Percentiles rank a stretch among this genome's conserved stretches.
These are phyloP conservation scores for Diaperis boleti DNA, from an alignment of 2,888 invertebrate species.

Conservation along the genomic window DNA sequence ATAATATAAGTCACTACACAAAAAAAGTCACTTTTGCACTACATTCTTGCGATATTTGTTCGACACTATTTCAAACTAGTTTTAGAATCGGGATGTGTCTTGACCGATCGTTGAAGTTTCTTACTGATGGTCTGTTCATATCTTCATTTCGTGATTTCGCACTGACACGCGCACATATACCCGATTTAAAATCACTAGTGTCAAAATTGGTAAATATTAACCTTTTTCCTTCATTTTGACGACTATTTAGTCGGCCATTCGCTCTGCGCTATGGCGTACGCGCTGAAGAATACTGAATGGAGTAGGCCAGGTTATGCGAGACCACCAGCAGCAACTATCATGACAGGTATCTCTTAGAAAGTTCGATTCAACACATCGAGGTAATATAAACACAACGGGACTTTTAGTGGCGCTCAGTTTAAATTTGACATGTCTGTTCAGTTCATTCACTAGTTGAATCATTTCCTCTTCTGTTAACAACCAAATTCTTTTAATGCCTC, in stretches of 20 bases:
- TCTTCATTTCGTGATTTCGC: constrained; percentile 10
- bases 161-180: background rate
- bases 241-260: constrained; percentile 44
- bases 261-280: constrained; percentile 49
- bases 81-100: constrained; percentile 34
- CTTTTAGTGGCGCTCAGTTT: constrained; percentile 8
- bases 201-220: constrained; percentile 19
- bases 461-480: too few relatives aligned
- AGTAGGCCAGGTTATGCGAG: constrained; percentile 48
- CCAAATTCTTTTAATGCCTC: too few relatives aligned
- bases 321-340: constrained; percentile 43
- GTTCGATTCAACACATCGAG: constrained; percentile 37
- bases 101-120: constrained; percentile 44
- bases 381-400: constrained; percentile 22
- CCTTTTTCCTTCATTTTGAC: constrained; percentile 43
- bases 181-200: background rate
- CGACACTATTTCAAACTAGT: constrained; percentile 8
- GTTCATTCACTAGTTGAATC: too few relatives aligned
- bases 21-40: constrained; percentile 15
- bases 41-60: background rate
- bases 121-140: constrained; percentile 10
- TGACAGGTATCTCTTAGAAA: constrained; percentile 48
- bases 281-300: constrained; percentile 42
- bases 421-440: background rate
- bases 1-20: constrained; percentile 13